Conservation (phyloP, 1,140 invertebrate species). For the Drosophila virilis region DNA sequence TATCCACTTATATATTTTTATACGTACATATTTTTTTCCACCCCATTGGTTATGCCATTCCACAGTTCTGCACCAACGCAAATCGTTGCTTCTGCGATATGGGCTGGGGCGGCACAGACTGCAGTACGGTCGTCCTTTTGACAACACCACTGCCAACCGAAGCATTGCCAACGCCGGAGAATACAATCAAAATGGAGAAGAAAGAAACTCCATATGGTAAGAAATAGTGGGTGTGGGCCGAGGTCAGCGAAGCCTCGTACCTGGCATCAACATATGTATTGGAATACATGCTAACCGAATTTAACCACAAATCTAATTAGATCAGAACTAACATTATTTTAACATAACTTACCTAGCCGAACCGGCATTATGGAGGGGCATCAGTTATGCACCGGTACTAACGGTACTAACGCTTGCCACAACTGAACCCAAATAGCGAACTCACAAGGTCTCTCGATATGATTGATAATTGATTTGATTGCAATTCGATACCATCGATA, state of each 20-base stretch:
- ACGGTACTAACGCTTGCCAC: conserved; percentile 17
- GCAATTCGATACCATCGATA: conserved; percentile 58
- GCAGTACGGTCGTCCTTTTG: conserved; percentile 90
- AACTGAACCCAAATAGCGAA: conserved; percentile 39
- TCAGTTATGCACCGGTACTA: conserved; percentile 21
- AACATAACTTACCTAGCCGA: conserved; percentile 38
- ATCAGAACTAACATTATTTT: conserved; percentile 23
- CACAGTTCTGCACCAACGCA: conserved; percentile 95
- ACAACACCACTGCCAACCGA: conserved; percentile 86
- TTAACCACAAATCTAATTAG: conserved; percentile 18
- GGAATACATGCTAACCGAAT: conserved; percentile 24
- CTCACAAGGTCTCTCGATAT: conserved; percentile 52
- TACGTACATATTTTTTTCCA: conserved; percentile 5
- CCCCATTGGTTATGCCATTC: conserved; percentile 27
- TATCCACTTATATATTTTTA: conserved; percentile 12
- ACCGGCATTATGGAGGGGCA: conserved; percentile 38
- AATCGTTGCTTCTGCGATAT: conserved; percentile 95
- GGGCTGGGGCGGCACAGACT: conserved; percentile 95
- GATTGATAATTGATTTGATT: conserved; percentile 67
- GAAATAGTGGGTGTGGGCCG: conserved; percentile 84
- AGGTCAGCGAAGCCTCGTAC: neutral
- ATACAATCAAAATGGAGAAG: conserved; percentile 89
- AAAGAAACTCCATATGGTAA: conserved; percentile 96
- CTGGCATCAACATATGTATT: conserved; percentile 5
- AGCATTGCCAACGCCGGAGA: conserved; percentile 84